Conservation (phyloP, 2,113 vertebrate genomes). For the Psettodes erumei region DNA sequence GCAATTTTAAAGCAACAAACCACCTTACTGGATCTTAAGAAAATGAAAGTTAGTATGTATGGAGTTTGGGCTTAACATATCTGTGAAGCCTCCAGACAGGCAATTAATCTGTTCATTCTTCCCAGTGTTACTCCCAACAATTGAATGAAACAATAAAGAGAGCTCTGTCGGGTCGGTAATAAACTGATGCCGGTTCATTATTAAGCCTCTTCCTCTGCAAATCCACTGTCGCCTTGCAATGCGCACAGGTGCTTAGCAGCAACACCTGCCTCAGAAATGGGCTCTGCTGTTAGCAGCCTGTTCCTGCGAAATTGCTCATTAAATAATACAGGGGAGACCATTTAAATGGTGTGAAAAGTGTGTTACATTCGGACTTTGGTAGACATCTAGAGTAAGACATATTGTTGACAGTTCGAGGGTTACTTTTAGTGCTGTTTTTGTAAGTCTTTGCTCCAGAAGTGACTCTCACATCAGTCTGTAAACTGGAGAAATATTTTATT, state of each 20-base stretch:
- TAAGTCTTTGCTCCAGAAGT: not conserved
- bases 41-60: not conserved
- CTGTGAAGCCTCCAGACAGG: conserved; percentile 51
- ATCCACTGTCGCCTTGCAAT: conserved; percentile 17
- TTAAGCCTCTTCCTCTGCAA: conserved; percentile 40
- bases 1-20: not conserved
- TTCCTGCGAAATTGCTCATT: conserved; percentile 50
- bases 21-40: not conserved
- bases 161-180: conserved; percentile 43
- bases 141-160: conserved; percentile 37
- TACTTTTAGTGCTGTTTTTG: conserved; percentile 35
- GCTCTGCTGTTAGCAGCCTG: conserved; percentile 40
- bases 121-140: conserved; percentile 34
- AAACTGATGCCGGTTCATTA: conserved; percentile 43
- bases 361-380: conserved; percentile 7
- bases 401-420: conserved; percentile 8
- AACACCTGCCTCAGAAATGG: conserved; percentile 29
- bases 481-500: not conserved
- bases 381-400: conserved; percentile 24
- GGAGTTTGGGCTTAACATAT: conserved; percentile 33
- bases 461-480: conserved; percentile 13
- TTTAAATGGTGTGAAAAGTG: conserved; percentile 32
- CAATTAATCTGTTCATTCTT: conserved; percentile 67
- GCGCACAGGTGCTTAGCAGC: conserved; percentile 27
- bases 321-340: conserved; percentile 25